phyloP scores from a whole-genome alignment of 2,113 vertebrate species.

The Eudyptes chrysolophus region DNA sequence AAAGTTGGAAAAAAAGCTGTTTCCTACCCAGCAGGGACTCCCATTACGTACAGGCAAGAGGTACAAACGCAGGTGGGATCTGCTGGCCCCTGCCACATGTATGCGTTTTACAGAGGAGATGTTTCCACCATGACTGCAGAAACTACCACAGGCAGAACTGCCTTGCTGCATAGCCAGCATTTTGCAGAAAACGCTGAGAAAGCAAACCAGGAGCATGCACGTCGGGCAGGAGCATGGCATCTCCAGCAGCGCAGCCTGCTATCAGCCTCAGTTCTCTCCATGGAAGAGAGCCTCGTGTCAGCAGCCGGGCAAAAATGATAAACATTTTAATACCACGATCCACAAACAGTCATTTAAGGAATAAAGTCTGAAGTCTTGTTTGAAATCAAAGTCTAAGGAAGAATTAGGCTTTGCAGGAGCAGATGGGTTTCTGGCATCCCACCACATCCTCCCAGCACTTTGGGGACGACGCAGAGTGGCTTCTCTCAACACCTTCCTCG shows the following conservation, averaged over 20 bases:
- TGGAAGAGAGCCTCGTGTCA: background rate
- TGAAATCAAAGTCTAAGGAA: background rate
- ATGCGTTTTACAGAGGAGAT: background rate
- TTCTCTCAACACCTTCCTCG: background rate
- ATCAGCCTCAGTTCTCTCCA: background rate
- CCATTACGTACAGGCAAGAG: background rate
- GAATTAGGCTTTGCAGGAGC: background rate
- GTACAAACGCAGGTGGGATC: background rate
- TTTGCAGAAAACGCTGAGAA: background rate
- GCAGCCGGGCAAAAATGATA: background rate
- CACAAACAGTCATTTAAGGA: background rate
- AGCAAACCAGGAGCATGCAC: background rate
- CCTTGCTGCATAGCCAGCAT: background rate
- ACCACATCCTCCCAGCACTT: background rate
- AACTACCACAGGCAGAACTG: background rate
- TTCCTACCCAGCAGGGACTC: background rate
- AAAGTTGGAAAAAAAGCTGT: background rate
- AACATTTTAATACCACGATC: background rate
- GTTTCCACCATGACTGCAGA: background rate
- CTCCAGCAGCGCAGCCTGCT: background rate
- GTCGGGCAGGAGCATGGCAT: background rate
- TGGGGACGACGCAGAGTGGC: accelerated
- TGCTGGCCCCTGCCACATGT: background rate
- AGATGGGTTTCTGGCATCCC: background rate
- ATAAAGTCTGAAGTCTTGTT: background rate